These are phyloP conservation scores for Ruditapes philippinarum DNA, from an alignment of 1,140 invertebrate species.

Conservation along the genomic window DNA sequence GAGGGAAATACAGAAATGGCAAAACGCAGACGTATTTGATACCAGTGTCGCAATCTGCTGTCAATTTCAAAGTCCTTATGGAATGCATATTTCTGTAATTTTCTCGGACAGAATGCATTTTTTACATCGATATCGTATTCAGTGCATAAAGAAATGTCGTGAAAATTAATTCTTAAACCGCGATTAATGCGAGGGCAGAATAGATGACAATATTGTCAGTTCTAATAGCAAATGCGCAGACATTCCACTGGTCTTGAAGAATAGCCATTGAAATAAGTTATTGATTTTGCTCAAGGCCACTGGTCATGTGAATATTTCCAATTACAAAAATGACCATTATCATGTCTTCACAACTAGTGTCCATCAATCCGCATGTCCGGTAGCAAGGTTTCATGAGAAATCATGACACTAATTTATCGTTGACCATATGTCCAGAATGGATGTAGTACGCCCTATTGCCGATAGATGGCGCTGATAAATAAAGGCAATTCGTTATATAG, in stretches of 20 bases:
- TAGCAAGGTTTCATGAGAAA: constrained; percentile 19
- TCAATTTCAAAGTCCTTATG: background rate
- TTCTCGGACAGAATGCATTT: constrained; percentile 33
- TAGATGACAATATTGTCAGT: constrained; percentile 3
- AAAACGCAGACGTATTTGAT: background rate
- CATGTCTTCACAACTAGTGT: constrained; percentile 4
- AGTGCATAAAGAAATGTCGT: constrained; percentile 21
- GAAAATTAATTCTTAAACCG: constrained; percentile 24
- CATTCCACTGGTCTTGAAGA: constrained; percentile 19
- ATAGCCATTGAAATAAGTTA: background rate
- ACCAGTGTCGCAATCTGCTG: background rate
- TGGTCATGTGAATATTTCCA: constrained; percentile 35
- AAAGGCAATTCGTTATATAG: background rate
- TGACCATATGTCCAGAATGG: constrained; percentile 34
- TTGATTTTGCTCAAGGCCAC: constrained; percentile 40
- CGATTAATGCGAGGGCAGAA: background rate
- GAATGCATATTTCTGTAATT: background rate
- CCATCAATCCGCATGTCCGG: constrained; percentile 31
- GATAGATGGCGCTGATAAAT: constrained; percentile 5
- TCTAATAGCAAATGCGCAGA: constrained; percentile 9
- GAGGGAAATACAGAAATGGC: background rate
- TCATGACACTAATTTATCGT: constrained; percentile 42
- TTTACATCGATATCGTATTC: constrained; percentile 9
- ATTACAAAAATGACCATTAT: constrained; percentile 64
- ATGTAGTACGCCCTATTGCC: background rate